A percentile compares a stretch with the other conserved stretches of the same genome.
Conservation (phyloP, 2,797 vertebrate species). For the Sebastiscus tertius region DNA sequence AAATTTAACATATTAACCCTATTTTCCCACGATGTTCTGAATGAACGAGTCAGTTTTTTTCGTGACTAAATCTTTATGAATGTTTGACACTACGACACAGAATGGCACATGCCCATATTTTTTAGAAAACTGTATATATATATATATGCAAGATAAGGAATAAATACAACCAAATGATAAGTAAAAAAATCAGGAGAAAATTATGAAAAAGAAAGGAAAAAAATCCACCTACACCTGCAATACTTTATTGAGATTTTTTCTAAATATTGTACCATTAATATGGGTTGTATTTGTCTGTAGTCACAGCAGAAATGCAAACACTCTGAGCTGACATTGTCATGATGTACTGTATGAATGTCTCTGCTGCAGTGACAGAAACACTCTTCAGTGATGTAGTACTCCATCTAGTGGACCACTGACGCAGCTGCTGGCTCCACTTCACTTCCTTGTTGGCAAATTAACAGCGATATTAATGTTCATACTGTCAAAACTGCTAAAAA, state of each 20-base stretch:
- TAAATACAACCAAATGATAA: neutral
- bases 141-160: neutral
- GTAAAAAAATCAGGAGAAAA: neutral
- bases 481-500: neutral
- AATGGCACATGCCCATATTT: neutral
- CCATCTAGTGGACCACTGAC: slow-evolving; percentile 62
- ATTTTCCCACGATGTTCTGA: neutral
- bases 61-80: neutral
- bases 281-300: neutral
- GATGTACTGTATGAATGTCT: neutral
- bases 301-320: neutral
- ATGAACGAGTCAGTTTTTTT: neutral
- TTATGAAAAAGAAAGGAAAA: neutral
- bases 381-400: neutral
- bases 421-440: neutral
- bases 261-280: neutral
- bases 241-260: neutral
- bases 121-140: neutral
- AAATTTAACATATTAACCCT: neutral
- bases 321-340: neutral
- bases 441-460: neutral
- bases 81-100: neutral
- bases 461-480: neutral
- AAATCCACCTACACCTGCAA: too few species aligned
- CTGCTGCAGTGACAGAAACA: neutral